phyloP scores from a whole-genome alignment of 2,113 vertebrate genomes.

The Zapus hudsonius region DNA sequence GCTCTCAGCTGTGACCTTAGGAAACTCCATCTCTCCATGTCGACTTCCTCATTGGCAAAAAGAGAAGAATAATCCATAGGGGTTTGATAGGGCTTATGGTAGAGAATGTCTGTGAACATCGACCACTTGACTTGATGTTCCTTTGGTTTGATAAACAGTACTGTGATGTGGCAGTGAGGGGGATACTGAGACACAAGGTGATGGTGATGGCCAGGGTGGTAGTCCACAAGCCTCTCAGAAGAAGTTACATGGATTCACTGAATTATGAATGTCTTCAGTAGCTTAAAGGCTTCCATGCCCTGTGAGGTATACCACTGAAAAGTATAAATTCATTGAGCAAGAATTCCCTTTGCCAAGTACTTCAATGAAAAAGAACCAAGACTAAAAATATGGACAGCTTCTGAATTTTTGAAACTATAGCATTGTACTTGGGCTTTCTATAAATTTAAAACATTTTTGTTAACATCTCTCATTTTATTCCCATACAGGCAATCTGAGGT shows the following conservation, averaged over 20 bases:
- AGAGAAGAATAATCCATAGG: background rate
- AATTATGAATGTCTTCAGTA: background rate
- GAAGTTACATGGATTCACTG: background rate
- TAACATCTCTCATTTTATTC: background rate
- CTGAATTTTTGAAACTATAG: background rate
- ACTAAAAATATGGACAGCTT: constrained; percentile 46
- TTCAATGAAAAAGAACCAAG: constrained; percentile 31
- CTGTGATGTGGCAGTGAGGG: background rate
- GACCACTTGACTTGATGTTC: background rate
- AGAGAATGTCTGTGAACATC: background rate
- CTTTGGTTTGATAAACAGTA: background rate
- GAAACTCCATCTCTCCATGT: constrained; percentile 48
- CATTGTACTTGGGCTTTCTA: constrained; percentile 33
- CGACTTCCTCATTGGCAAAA: constrained; percentile 44
- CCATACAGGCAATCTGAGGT: background rate
- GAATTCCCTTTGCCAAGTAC: constrained; percentile 18
- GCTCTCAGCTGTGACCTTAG: constrained; percentile 29
- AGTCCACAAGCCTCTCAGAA: background rate
- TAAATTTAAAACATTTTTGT: constrained; percentile 43
- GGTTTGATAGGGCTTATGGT: background rate
- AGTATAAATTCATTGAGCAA: background rate
- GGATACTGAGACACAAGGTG: background rate
- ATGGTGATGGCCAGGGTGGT: background rate
- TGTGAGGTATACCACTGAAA: background rate
- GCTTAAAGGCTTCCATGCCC: background rate